These are phyloP conservation scores for Porites lobata DNA, from an alignment of 92 coral and sea anemone species.

Conservation along the genomic window DNA sequence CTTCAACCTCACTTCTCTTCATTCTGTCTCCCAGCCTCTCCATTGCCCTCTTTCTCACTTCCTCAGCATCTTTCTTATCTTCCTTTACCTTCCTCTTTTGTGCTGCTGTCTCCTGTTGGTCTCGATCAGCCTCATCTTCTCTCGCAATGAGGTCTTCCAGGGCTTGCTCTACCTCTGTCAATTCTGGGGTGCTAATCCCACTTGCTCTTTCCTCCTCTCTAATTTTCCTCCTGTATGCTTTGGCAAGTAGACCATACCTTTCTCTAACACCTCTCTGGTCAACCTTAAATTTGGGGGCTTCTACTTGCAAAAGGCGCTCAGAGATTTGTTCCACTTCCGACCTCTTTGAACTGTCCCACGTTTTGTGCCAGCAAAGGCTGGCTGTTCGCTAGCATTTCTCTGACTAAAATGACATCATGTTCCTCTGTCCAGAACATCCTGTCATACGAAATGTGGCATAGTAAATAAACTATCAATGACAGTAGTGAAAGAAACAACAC, in stretches of 20 bases:
- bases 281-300: slow-evolving; percentile 33
- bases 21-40: slow-evolving; percentile 20
- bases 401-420: slow-evolving; percentile 29
- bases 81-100: slow-evolving; percentile 35
- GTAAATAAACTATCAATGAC: slow-evolving; percentile 22
- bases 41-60: slow-evolving; percentile 29
- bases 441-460: slow-evolving; percentile 7
- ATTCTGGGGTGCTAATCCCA: slow-evolving; percentile 9
- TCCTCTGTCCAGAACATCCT: slow-evolving; percentile 38
- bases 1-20: not conserved
- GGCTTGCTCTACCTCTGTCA: slow-evolving; percentile 25
- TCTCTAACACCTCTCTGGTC: slow-evolving; percentile 28
- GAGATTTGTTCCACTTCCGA: slow-evolving; percentile 9
- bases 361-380: slow-evolving; percentile 38
- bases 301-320: slow-evolving; percentile 31
- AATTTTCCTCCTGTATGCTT: not conserved
- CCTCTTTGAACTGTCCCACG: slow-evolving; percentile 25
- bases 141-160: slow-evolving; percentile 33
- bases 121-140: slow-evolving; percentile 31
- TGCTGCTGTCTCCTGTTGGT: slow-evolving; percentile 31
- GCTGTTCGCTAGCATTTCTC: slow-evolving; percentile 28
- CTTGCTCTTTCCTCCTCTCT: not conserved
- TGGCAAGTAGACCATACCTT: slow-evolving; percentile 9
- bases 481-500: slow-evolving; percentile 34
- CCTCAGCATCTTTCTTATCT: slow-evolving; percentile 26